These are phyloP conservation scores for Poecilia gillii DNA, from an alignment of 2,797 vertebrate genomes.

Conservation along the genomic window DNA sequence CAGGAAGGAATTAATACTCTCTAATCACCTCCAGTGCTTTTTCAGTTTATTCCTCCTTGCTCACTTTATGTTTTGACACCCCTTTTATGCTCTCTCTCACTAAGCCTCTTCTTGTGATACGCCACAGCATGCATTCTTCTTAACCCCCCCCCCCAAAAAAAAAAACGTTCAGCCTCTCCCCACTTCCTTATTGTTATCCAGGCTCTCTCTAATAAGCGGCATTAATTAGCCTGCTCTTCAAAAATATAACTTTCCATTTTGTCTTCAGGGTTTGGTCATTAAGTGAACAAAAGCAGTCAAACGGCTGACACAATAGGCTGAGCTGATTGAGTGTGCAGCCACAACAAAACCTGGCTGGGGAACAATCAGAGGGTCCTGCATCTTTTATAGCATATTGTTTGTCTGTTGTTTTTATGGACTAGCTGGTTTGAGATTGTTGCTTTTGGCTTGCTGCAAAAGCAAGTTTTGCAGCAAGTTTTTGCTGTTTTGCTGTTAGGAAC, in stretches of 20 bases:
- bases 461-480: too few relatives aligned
- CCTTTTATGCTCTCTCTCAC: constrained; percentile 35
- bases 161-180: constrained; percentile 43
- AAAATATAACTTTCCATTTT: constrained; percentile 64
- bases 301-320: constrained; percentile 49
- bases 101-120: constrained; percentile 48
- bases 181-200: constrained; percentile 52
- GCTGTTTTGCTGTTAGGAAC: too few relatives aligned
- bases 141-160: too few relatives aligned
- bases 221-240: constrained; percentile 72
- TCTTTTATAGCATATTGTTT: constrained; percentile 35
- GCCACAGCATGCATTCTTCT: constrained; percentile 46
- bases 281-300: constrained; percentile 65
- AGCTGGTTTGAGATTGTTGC: not conserved
- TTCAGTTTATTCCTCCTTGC: constrained; percentile 16
- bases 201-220: constrained; percentile 56
- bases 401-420: constrained; percentile 11
- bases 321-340: constrained; percentile 45
- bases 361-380: constrained; percentile 24
- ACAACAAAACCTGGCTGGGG: constrained; percentile 30
- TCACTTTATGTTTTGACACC: constrained; percentile 45
- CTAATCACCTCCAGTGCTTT: constrained; percentile 37
- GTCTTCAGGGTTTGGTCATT: constrained; percentile 58
- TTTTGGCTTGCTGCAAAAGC: constrained; percentile 1
- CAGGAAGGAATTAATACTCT: constrained; percentile 35